A percentile compares a stretch with the other conserved stretches of the same genome.
These are phyloP conservation scores for Balanococcus diminutus DNA, from an alignment of 2,888 invertebrate genomes.

Conservation along the genomic window DNA sequence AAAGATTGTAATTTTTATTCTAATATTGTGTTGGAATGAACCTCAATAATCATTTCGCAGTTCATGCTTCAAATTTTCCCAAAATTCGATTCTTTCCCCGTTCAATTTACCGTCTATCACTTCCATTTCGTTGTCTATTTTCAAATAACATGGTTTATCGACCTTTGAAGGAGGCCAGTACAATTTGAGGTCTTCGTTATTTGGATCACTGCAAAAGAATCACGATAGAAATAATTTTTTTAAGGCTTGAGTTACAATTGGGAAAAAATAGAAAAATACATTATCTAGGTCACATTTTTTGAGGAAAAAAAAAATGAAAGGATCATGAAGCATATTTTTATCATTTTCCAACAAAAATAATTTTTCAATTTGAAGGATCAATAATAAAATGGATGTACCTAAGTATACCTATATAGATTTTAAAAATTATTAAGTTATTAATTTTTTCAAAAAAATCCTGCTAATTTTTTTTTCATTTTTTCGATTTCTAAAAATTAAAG, in stretches of 20 bases:
- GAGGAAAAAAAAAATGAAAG: too few species aligned
- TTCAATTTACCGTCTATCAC: constrained; percentile 2
- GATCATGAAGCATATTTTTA: too few species aligned
- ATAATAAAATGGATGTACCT: background rate
- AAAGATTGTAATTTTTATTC: background rate
- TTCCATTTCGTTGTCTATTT: background rate
- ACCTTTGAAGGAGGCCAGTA: background rate
- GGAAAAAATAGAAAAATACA: too few species aligned
- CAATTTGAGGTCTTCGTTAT: background rate
- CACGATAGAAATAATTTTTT: too few species aligned
- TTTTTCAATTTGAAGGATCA: background rate
- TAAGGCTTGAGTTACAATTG: too few species aligned
- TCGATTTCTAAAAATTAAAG: too few species aligned
- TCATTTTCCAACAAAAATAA: too few species aligned
- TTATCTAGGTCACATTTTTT: too few species aligned
- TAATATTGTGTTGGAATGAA: background rate
- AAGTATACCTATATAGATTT: too few species aligned
- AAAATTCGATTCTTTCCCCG: background rate
- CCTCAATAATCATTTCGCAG: background rate
- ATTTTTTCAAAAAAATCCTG: too few species aligned
- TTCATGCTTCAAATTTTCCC: background rate
- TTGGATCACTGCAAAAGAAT: constrained; percentile 10
- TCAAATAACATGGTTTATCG: constrained; percentile 16
- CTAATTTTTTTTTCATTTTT: too few species aligned
- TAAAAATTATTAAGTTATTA: too few species aligned